Evolutionary conservation across 1,140 invertebrate species (phyloP), one percentile per base, ranked within the genome.

Genomic region (Pseudomyrmex flavicornis): DNA sequence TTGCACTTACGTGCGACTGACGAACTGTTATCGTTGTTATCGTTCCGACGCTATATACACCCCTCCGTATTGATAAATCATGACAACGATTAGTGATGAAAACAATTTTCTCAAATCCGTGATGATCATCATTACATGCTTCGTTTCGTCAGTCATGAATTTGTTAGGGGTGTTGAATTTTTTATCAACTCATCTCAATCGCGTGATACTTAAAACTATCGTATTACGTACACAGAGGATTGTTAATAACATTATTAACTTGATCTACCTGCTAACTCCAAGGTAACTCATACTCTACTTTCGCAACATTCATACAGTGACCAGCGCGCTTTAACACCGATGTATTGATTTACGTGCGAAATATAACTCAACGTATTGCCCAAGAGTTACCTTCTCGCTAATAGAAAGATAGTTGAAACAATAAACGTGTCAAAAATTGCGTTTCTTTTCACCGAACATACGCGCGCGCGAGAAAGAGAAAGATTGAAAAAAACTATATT

Each of bases 271-370:
- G 35, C 35, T 35, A 35, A 35, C 35, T 35, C 5, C 35, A 35
- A 35, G 5, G 7, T 35, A 35, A 35, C 35, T 35, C 35, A 7
- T 35, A 35, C 35, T 35, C 13, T 22, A 26, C 5, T 66, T 66
- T 44, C 62, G 15, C 13, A 65, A 66, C 35, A n/a, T 12, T 17
- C 9, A 13, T 46, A 65, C 9, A 44, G 46, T 52, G 26, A 76
- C 46, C 73, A 35, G 48, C 15, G 26, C 2, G 35, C 35, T 76
- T 44, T 50, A 56, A 54, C 15, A 68, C 22, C 20, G 62, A 65
- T 46, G 22, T 77, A 77, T 68, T 44, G 48, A 77, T 77, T 77
- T 77, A 56, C 48, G 13, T 44, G 9, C 48, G n/a, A 77, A 77
- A 68, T 56, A 20, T 15, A 68, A 77, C 68, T 68, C 56, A 20